These are phyloP conservation scores for Polylopha cassiicola DNA, from an alignment of 2,888 invertebrate species.

Conservation along the genomic window DNA sequence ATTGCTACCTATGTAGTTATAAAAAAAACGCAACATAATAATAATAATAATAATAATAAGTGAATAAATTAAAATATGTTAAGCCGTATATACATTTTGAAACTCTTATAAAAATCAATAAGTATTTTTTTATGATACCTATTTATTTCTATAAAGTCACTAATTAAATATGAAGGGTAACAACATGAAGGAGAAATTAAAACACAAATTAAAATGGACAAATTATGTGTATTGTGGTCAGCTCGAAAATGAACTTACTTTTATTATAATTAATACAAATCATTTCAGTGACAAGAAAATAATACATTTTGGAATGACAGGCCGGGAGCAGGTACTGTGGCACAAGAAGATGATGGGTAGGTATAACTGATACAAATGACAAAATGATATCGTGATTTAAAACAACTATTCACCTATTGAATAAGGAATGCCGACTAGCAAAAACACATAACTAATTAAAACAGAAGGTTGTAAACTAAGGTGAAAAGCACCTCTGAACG, in stretches of 20 bases:
- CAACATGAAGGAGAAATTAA: constrained; percentile 31
- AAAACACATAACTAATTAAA: constrained; percentile 25
- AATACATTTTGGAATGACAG: constrained; percentile 33
- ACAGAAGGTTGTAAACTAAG: constrained; percentile 3
- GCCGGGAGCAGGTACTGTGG: constrained; percentile 44
- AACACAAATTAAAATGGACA: constrained; percentile 57
- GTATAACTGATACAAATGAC: constrained; percentile 6
- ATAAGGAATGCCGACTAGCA: constrained; percentile 43
- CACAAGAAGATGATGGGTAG: constrained; percentile 4
- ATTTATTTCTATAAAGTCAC: constrained; percentile 3
- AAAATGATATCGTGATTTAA: constrained; percentile 13
- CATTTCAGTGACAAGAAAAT: constrained; percentile 35
- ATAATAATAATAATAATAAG: too few relatives aligned
- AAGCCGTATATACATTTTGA: too few relatives aligned
- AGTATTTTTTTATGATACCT: too few relatives aligned
- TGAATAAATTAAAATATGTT: too few relatives aligned
- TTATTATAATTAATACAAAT: constrained; percentile 41
- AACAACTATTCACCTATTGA: constrained; percentile 13
- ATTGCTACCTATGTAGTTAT: too few relatives aligned
- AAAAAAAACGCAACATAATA: too few relatives aligned
- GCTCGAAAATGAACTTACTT: constrained; percentile 36
- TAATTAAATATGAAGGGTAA: constrained; percentile 4
- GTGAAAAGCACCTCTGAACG: constrained; percentile 14
- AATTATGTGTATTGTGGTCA: constrained; percentile 60
- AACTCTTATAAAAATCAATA: too few relatives aligned